Evolutionary conservation across 2,797 vertebrate species (phyloP), one percentile per base, ranked within the genome.

Genomic region (Myripristis murdjan): DNA sequence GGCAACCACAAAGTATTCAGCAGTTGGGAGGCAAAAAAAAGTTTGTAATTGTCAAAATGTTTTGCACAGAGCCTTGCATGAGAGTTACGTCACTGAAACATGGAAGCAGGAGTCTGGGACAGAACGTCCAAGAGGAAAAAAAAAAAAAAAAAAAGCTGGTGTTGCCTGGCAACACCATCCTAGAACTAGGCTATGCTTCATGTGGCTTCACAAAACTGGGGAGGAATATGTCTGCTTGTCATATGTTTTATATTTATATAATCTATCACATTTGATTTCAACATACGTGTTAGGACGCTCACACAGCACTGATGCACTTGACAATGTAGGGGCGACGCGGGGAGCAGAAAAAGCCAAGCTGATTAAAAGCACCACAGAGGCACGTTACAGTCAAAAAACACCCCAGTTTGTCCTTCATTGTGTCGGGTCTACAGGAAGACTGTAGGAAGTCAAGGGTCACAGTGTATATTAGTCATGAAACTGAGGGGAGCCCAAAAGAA

Each of bases 351-450:
- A 46, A 54, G 58, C 74, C 26, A 20, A 44, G 59, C 56, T 28
- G 47, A 55, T 44, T 49, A 51, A 82, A 77, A 81, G 81, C 85
- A 83, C 82, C 76, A 61, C 20, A 10, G 75, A 82, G 64, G 75
- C 63, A 66, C 47, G 5, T 67, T 20, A 22, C 5, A 55, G 53
- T 49, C 49, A 67, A 47, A n/a, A 64, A 60, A 64, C 62, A 55
- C 64, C 70, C 70, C 64, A 15, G 46, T 44, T 46, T 28, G 31
- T 65, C 84, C 87, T 85, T 90, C 83, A 79, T 86, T 66, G n/a
- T 71, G 39, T 82, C 49, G 65, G 57, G 72, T 59, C 26, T 75
- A 61, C 66, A 63, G 87, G 84, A 89, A 87, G 73, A 87, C 80
- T 70, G 68, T 9, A 39, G 55, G 62, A 78, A 68, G 77, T 75